Evolutionary conservation across 2,113 vertebrate genomes (phyloP), one percentile per base, ranked within the genome.

Genomic region (Mesitornis unicolor): DNA sequence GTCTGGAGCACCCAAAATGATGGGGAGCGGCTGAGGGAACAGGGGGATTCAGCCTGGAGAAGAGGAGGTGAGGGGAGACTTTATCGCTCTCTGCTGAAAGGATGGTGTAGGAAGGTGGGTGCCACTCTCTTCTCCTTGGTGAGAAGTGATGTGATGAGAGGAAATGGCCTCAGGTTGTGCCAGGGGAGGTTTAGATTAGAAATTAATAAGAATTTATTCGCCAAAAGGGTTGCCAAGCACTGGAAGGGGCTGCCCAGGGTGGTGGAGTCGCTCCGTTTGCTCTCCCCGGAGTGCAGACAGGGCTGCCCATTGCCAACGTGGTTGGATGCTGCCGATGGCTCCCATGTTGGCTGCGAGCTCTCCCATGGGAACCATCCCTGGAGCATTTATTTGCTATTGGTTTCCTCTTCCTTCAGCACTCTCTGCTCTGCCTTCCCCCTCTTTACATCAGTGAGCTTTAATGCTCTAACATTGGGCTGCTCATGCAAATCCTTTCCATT

Each of bases 401-500:
- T 84, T 65, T 64, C 33, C 8, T 54, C 17, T 79, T 86, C 36
- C 80, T 57, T 38, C 2, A 26, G 79, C 38, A 4, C 43, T 88
- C 67, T 33, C 67, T 9, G 33, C 61, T 14, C 84, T 43, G 75
- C 69, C 48, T 42, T 38, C 84, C 84, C 84, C 71, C 78, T 92
- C 90, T 47, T 70, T 57, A 85, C 90, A 84, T 91, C 88, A 65
- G 28, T 1, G 67, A 94, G 95, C 82, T 96, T 91, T 83, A 87
- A 88, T 47, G 20, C 81, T 92, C 78, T 83, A 50, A 91, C 86
- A 95, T 84, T 24, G 61, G 79, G 93, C 65, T 92, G 53, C 67
- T 97, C 95, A 84, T 97, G 94, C 95, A 97, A 97, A 96, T 95
- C 95, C 75, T 90, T 87, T 51, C 90, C 79, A 61, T 15, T 79